phyloP scores from a whole-genome alignment of 2,888 invertebrate genomes.

The Tortrix viridana region DNA sequence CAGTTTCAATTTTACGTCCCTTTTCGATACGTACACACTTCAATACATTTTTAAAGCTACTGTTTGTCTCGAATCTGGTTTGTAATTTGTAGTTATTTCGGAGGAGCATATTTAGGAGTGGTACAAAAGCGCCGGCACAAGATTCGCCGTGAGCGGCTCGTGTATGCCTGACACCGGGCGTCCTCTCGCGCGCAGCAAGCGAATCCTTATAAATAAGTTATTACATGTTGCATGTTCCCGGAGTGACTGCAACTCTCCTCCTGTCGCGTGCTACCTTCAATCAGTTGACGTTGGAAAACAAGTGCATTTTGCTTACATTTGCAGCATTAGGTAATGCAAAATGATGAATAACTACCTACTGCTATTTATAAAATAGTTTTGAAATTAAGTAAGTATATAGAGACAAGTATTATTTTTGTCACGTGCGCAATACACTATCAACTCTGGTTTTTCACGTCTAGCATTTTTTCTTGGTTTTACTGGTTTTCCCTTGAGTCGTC shows the following conservation, averaged over 20 bases:
- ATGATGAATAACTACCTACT: too few species aligned
- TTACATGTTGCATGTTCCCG: constrained; percentile 51
- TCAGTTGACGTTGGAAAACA: constrained; percentile 40
- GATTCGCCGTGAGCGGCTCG: constrained; percentile 20
- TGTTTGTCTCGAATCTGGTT: not conserved
- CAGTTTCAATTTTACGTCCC: constrained; percentile 77
- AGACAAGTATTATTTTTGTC: too few species aligned
- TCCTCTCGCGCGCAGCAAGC: constrained; percentile 39
- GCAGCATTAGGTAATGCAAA: too few species aligned
- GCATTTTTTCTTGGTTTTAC: too few species aligned
- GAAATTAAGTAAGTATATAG: too few species aligned
- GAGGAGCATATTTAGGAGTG: constrained; percentile 12
- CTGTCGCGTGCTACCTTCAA: constrained; percentile 46
- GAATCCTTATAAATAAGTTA: constrained; percentile 72
- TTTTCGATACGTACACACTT: constrained; percentile 50
- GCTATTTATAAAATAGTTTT: too few species aligned
- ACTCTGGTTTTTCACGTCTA: too few species aligned
- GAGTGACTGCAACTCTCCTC: constrained; percentile 51
- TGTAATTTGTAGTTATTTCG: constrained; percentile 9
- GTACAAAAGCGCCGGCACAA: constrained; percentile 6
- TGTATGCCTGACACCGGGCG: constrained; percentile 27
- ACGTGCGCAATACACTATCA: too few species aligned
- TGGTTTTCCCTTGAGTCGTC: too few species aligned
- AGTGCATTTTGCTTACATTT: constrained; percentile 14
- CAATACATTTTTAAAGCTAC: constrained; percentile 49